Conservation (phyloP, 1,140 invertebrate species). For the Campoletis sonorensis region DNA sequence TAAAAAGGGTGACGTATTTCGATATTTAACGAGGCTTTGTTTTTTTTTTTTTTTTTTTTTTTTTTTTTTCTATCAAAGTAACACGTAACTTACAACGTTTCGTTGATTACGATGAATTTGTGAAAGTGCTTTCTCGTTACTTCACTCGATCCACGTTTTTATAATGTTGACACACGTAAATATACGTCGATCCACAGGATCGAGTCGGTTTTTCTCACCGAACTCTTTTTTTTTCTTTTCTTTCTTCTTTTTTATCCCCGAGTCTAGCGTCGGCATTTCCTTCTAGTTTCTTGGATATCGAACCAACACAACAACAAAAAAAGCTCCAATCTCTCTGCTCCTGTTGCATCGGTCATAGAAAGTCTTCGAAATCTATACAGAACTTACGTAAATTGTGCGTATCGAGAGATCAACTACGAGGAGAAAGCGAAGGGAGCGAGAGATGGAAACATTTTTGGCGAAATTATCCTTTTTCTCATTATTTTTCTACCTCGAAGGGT, state of each 20-base stretch:
- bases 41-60: too few relatives aligned
- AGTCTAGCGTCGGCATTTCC: not conserved
- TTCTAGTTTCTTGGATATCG: not conserved
- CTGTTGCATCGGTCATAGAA: slow-evolving; percentile 28
- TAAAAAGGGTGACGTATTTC: not conserved
- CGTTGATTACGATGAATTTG: slow-evolving; percentile 5
- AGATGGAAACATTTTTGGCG: slow-evolving; percentile 22
- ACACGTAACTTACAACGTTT: not conserved
- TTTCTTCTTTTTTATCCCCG: too few relatives aligned
- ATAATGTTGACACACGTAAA: not conserved
- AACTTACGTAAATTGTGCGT: slow-evolving; percentile 34
- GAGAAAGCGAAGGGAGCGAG: slow-evolving; percentile 13
- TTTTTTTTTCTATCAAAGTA: too few relatives aligned
- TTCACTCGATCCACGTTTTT: slow-evolving; percentile 21
- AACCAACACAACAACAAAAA: not conserved
- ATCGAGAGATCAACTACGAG: slow-evolving; percentile 16
- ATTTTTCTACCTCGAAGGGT: not conserved
- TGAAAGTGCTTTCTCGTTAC: slow-evolving; percentile 24
- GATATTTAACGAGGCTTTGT: not conserved
- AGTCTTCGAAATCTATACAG: not conserved
- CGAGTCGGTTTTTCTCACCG: not conserved
- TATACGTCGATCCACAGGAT: not conserved
- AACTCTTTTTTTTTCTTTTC: not conserved
- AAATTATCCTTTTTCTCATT: not conserved
- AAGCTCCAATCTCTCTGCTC: slow-evolving; percentile 10